phyloP scores from a whole-genome alignment of 1,140 invertebrate species.

The Berghia stephanieae region DNA sequence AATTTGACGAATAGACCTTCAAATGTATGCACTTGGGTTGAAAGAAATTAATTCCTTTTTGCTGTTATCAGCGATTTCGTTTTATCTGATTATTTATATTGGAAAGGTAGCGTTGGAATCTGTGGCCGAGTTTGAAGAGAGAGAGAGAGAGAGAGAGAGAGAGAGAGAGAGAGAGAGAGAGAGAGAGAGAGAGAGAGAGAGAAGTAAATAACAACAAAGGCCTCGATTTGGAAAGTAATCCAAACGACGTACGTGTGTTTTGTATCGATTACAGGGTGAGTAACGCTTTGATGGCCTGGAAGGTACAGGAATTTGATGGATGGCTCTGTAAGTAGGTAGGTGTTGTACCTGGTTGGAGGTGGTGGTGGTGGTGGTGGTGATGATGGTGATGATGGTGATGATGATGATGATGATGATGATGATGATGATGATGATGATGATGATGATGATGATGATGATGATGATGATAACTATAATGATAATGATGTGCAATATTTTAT shows the following conservation, averaged over 20 bases:
- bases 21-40: not conserved
- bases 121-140: not conserved
- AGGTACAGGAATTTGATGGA: not conserved
- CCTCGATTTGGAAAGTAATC: not conserved
- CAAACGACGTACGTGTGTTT: not conserved
- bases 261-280: not conserved
- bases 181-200: conserved; percentile 1
- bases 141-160: conserved; percentile 13
- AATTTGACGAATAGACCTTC: not conserved
- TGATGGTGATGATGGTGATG: conserved; percentile 4
- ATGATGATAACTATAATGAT: conserved; percentile 1
- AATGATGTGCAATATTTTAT: not conserved
- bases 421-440: not conserved
- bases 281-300: not conserved
- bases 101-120: conserved; percentile 1
- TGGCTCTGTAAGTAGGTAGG: not conserved
- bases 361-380: conserved; percentile 1
- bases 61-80: not conserved
- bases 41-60: not conserved
- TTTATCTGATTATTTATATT: conserved; percentile 7
- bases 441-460: not conserved
- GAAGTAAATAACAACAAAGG: not conserved
- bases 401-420: not conserved
- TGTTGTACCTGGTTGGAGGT: not conserved
- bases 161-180: conserved; percentile 16